These are phyloP conservation scores for Vipera ursinii DNA, from an alignment of 2,797 vertebrate genomes.

Conservation along the genomic window DNA sequence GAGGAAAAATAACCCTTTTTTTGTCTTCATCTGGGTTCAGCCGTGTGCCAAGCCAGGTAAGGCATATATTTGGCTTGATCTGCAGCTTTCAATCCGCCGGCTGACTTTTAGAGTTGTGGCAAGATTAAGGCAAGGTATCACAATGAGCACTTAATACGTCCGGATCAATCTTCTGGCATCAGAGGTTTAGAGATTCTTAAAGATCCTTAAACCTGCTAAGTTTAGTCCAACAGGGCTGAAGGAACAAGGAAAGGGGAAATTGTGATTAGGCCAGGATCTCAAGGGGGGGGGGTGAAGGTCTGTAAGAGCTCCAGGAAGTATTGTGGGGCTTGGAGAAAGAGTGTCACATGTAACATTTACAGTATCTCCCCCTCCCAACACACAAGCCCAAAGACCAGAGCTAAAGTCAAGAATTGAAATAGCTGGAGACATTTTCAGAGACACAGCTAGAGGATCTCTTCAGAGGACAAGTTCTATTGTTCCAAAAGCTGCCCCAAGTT, in stretches of 20 bases:
- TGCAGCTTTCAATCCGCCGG: neutral
- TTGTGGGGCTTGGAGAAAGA: neutral
- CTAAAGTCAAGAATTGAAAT: neutral
- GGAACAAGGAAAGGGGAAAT: neutral
- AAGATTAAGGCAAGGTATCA: neutral
- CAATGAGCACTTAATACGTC: neutral
- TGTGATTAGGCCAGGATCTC: neutral
- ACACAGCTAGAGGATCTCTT: neutral
- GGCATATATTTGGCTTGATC: too few species aligned
- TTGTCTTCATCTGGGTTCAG: neutral
- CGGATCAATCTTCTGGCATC: neutral
- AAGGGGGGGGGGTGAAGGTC: fast-evolving
- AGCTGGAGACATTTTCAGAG: neutral
- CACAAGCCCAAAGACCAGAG: neutral
- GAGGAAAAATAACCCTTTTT: neutral
- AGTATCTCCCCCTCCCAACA: neutral
- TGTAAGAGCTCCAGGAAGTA: neutral
- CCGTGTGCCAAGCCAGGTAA: neutral
- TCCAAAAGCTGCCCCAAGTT: neutral
- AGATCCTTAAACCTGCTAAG: neutral
- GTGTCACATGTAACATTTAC: neutral
- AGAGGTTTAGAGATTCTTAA: neutral
- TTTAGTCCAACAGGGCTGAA: neutral
- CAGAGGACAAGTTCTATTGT: neutral
- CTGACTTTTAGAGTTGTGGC: neutral